Evolutionary conservation across 2,797 vertebrate species (phyloP).

Genomic region (Pangasius sanitwongsei): DNA sequence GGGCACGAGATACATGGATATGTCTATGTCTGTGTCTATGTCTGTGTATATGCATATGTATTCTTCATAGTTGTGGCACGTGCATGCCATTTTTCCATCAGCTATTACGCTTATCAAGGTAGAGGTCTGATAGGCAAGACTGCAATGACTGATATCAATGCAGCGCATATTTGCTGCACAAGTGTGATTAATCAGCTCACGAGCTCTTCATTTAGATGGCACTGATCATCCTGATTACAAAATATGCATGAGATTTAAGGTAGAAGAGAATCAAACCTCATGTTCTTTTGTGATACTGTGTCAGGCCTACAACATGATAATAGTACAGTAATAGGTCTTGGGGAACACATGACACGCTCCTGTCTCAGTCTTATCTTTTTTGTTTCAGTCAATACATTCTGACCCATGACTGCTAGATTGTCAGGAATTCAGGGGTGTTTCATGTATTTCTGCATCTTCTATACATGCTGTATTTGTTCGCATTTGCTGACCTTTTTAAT

Average conservation of each 20-base stretch:
- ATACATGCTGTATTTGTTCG: not conserved
- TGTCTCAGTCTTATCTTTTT: not conserved
- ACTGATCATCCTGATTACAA: not conserved
- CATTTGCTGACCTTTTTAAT: not conserved
- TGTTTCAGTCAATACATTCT: not conserved
- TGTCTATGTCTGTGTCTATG: not conserved
- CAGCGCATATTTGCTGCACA: not conserved
- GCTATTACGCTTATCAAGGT: not conserved
- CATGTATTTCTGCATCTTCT: not conserved
- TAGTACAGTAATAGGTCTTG: not conserved
- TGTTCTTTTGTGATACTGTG: not conserved
- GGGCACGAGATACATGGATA: conserved; percentile 1
- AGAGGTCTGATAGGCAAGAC: not conserved
- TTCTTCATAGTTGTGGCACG: conserved; percentile 25
- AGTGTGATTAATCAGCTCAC: not conserved
- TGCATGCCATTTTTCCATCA: conserved; percentile 30
- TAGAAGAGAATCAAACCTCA: not conserved
- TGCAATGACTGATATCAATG: conserved; percentile 2
- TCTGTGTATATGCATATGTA: not conserved
- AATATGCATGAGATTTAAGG: not conserved
- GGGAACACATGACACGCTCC: not conserved
- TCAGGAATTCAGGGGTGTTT: not conserved
- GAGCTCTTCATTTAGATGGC: conserved; percentile 11
- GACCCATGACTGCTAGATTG: not conserved
- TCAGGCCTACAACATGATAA: not conserved